Percentiles rank a stretch among this genome's conserved stretches.
These are phyloP conservation scores for Meganola albula DNA, from an alignment of 2,888 invertebrate species.

Conservation along the genomic window DNA sequence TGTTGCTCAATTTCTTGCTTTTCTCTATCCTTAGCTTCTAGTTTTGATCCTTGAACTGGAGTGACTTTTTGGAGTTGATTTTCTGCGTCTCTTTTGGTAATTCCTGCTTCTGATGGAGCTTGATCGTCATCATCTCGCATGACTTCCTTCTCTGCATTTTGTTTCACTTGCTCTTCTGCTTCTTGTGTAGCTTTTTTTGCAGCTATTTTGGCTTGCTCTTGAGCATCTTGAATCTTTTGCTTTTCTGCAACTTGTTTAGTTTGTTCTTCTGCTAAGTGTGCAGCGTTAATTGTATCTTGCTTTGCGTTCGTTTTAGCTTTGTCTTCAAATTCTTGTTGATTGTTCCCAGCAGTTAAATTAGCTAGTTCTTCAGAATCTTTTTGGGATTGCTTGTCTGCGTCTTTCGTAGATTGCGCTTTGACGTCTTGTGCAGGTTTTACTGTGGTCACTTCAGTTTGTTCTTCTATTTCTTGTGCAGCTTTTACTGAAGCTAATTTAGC, in stretches of 20 bases:
- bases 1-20: constrained; percentile 10
- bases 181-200: constrained; percentile 2
- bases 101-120: not conserved
- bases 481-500: too few relatives aligned
- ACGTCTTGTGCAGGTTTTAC: too few relatives aligned
- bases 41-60: constrained; percentile 5
- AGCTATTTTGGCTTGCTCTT: not conserved
- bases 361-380: too few relatives aligned
- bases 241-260: not conserved
- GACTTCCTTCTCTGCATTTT: constrained; percentile 1
- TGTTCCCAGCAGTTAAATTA: too few relatives aligned
- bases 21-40: constrained; percentile 9
- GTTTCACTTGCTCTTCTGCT: constrained; percentile 2
- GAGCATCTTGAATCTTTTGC: not conserved
- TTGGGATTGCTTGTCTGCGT: too few relatives aligned
- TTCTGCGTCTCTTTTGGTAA: constrained; percentile 8
- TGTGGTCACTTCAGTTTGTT: not conserved
- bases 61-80: constrained; percentile 14
- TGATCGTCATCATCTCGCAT: not conserved
- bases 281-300: constrained; percentile 6
- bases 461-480: constrained; percentile 10
- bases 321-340: constrained; percentile 9
- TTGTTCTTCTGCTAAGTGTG: constrained; percentile 19
- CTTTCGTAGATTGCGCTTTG: too few relatives aligned
- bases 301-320: constrained; percentile 5